Evolutionary conservation across 2,888 invertebrate species (phyloP).

Genomic region (Drosophila ustulata): DNA sequence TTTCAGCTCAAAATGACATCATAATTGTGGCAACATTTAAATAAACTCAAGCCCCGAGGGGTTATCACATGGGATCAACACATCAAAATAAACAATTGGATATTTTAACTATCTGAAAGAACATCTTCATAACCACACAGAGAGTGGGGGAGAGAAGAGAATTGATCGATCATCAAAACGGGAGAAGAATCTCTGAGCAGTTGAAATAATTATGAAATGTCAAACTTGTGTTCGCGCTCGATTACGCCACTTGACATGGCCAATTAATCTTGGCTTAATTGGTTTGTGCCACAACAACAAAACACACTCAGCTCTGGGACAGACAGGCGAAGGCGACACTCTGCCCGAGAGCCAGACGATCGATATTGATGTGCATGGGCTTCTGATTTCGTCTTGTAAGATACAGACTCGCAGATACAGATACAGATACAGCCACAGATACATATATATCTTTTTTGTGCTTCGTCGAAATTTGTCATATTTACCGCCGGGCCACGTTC

Average conservation of each 20-base stretch:
- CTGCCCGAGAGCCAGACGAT: conserved; percentile 44
- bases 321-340: conserved; percentile 56
- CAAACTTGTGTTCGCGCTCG: conserved; percentile 82
- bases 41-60: conserved; percentile 56
- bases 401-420: conserved; percentile 22
- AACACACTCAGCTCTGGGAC: conserved; percentile 18
- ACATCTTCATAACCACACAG: conserved; percentile 35
- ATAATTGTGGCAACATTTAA: conserved; percentile 67
- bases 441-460: conserved; percentile 28
- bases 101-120: conserved; percentile 37
- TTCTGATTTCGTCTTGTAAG: conserved; percentile 72
- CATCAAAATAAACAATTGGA: conserved; percentile 56
- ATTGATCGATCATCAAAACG: conserved; percentile 73
- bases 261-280: conserved; percentile 82
- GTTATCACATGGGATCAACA: conserved; percentile 65
- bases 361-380: conserved; percentile 76
- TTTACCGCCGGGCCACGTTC: conserved; percentile 60
- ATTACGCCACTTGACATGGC: conserved; percentile 82
- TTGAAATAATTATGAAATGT: conserved; percentile 82
- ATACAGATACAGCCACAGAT: conserved; percentile 19
- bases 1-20: conserved; percentile 47
- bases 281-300: conserved; percentile 78
- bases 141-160: neutral
- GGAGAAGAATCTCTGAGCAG: conserved; percentile 53
- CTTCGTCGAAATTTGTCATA: conserved; percentile 72